Conservation (phyloP, 53 echinoderm and acorn worm species). For the Mesocentrotus franciscanus region DNA sequence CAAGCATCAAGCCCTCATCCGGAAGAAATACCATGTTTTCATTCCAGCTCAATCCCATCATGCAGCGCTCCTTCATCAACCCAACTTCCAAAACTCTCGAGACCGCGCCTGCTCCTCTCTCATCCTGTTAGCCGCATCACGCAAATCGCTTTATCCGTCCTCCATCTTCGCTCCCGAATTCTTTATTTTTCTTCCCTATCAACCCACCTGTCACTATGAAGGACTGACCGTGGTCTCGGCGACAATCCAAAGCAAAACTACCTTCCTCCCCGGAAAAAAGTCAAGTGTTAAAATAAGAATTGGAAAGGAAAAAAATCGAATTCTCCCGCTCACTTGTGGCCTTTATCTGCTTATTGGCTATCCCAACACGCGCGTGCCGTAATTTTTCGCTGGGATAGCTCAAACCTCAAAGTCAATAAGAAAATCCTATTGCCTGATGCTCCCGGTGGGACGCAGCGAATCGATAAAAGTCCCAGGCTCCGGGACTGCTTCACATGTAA, state of each 20-base stretch:
- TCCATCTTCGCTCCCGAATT: constrained; percentile 6
- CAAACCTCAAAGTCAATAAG: constrained; percentile 56
- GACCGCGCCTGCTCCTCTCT: background rate
- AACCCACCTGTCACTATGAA: constrained; percentile 32
- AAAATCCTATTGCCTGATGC: constrained; percentile 46
- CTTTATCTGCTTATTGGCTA: constrained; percentile 32
- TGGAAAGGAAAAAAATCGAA: background rate
- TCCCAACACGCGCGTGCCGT: constrained; percentile 39
- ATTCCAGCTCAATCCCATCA: constrained; percentile 49
- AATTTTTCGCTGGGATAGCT: constrained; percentile 36
- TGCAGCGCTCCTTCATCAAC: constrained; percentile 51
- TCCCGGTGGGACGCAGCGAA: constrained; percentile 45
- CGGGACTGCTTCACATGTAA: constrained; percentile 31
- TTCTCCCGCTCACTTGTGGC: constrained; percentile 8
- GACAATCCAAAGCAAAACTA: constrained; percentile 25
- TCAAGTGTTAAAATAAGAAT: background rate
- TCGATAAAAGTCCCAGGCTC: constrained; percentile 45
- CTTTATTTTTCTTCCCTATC: constrained; percentile 31
- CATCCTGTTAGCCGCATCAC: constrained; percentile 16
- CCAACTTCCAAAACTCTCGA: constrained; percentile 18
- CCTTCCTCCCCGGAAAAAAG: background rate
- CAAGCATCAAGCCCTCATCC: constrained; percentile 37
- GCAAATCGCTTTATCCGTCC: constrained; percentile 15
- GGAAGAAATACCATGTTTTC: background rate
- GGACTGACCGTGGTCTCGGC: constrained; percentile 7